Evolutionary conservation across 2,113 vertebrate species (phyloP).

Genomic region (rabbit (Oryctolagus cuniculus)): mOryCun1.1 NC_091445.1:37928501-37929000

Average conservation of each 20-base stretch:
- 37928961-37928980: background rate
- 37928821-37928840: background rate
- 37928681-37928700: background rate
- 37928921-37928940: background rate
- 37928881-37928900: background rate
- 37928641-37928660: background rate
- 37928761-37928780: conserved; percentile 37
- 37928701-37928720: background rate
- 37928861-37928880: background rate
- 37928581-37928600: too few species aligned
- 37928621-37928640: too few species aligned
- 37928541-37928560: too few species aligned
- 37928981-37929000: background rate
- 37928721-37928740: background rate
- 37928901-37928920: background rate
- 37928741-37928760: background rate
- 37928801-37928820: background rate
- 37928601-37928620: too few species aligned
- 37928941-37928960: background rate
- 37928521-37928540: too few species aligned
- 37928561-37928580: too few species aligned
- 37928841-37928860: background rate
- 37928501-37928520: too few species aligned
- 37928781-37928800: background rate
- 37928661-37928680: background rate